Conservation (phyloP, 2,113 vertebrate genomes). For the Asarcornis scutulata region DNA sequence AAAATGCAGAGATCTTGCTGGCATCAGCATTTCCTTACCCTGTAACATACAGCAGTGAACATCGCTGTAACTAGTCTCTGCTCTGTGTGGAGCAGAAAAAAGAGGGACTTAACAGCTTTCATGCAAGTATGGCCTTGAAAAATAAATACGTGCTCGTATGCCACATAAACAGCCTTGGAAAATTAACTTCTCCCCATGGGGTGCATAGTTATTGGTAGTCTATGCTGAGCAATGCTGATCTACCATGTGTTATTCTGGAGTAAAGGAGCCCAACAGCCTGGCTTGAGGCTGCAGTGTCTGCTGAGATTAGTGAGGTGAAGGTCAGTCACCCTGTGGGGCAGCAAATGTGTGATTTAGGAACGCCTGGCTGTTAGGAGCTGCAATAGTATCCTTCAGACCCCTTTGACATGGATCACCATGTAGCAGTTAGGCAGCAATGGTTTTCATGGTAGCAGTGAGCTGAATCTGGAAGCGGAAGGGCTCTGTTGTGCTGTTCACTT, state of each 20-base stretch:
- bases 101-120: background rate
- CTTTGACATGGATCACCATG: fast-evolving
- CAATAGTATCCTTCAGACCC: background rate
- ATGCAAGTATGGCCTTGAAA: background rate
- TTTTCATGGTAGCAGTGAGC: background rate
- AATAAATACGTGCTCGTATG: background rate
- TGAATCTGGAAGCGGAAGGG: background rate
- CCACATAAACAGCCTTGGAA: background rate
- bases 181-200: background rate
- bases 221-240: background rate
- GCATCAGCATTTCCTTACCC: background rate
- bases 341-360: background rate
- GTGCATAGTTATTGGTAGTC: background rate
- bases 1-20: background rate
- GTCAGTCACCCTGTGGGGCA: background rate
- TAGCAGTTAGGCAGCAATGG: background rate
- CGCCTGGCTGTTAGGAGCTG: background rate
- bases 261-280: background rate
- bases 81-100: background rate
- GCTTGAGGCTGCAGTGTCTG: background rate
- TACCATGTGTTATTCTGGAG: background rate
- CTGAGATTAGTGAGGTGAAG: background rate
- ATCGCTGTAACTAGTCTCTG: background rate
- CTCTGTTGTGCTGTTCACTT: background rate
- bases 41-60: background rate